These are phyloP conservation scores for Xanthorhoe designata DNA, from an alignment of 2,888 invertebrate species.

Conservation along the genomic window DNA sequence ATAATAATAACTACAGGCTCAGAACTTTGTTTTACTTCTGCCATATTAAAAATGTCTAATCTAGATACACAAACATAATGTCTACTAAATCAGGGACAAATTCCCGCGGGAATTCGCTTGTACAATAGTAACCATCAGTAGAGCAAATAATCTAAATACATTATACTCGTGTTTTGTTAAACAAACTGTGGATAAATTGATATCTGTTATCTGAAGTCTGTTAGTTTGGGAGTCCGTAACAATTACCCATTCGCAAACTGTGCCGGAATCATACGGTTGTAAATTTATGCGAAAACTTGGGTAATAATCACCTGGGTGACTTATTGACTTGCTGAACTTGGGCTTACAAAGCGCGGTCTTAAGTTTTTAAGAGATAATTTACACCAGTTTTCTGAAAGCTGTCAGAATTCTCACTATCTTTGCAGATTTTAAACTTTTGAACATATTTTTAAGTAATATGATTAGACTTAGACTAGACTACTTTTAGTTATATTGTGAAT, in stretches of 20 bases:
- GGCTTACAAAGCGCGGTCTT: neutral
- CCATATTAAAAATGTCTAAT: too few relatives aligned
- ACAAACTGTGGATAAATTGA: conserved; percentile 15
- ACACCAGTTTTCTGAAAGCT: neutral
- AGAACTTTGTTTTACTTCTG: too few relatives aligned
- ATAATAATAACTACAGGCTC: too few relatives aligned
- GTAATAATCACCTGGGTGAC: conserved; percentile 12
- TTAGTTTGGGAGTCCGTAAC: conserved; percentile 13
- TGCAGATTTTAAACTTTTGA: neutral
- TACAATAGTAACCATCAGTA: neutral
- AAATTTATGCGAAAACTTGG: conserved; percentile 21
- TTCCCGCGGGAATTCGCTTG: too few relatives aligned
- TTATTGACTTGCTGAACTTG: conserved; percentile 2
- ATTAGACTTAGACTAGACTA: too few relatives aligned
- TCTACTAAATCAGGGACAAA: too few relatives aligned
- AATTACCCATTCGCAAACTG: conserved; percentile 19
- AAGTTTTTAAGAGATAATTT: conserved; percentile 3
- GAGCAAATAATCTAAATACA: neutral
- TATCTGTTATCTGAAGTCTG: conserved; percentile 6
- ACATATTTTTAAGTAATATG: neutral
- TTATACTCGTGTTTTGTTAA: neutral
- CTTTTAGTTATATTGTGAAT: too few relatives aligned
- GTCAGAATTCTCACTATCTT: too few relatives aligned
- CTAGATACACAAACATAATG: too few relatives aligned
- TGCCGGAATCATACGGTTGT: conserved; percentile 12